A percentile compares a stretch with the other conserved stretches of the same genome.
Conservation (phyloP, 2,888 invertebrate genomes). For the Erebia palarica region DNA sequence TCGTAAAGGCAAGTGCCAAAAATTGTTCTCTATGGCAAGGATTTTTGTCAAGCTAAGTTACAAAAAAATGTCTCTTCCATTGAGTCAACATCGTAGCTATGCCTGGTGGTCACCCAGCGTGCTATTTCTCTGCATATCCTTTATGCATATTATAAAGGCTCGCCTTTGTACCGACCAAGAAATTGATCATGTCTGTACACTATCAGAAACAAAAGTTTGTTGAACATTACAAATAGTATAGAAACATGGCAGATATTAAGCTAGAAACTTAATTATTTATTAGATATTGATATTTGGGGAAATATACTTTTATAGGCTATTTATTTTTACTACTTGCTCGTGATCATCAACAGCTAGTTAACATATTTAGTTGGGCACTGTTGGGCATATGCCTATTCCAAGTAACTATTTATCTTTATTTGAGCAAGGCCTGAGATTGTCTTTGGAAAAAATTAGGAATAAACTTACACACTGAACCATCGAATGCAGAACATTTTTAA, state of each 20-base stretch:
- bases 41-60: too few species aligned
- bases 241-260: neutral
- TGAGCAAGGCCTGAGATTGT: too few species aligned
- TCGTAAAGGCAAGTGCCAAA: neutral
- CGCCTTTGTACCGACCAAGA: constrained; percentile 27
- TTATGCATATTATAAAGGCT: constrained; percentile 29
- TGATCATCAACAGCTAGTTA: too few species aligned
- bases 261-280: neutral
- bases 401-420: too few species aligned
- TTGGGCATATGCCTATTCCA: too few species aligned
- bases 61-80: constrained; percentile 22
- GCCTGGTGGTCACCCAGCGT: constrained; percentile 37
- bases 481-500: too few species aligned
- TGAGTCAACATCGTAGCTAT: neutral
- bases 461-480: too few species aligned
- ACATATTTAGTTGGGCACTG: too few species aligned
- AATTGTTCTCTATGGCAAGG: neutral
- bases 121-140: constrained; percentile 22
- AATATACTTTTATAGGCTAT: too few species aligned
- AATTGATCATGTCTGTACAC: constrained; percentile 34
- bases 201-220: constrained; percentile 35
- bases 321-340: too few species aligned
- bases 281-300: too few species aligned
- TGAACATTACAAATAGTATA: constrained; percentile 8
- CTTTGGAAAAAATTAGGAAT: too few species aligned